Evolutionary conservation across 2,797 vertebrate genomes (phyloP).

Genomic region (Syndactyla subalaris): DNA sequence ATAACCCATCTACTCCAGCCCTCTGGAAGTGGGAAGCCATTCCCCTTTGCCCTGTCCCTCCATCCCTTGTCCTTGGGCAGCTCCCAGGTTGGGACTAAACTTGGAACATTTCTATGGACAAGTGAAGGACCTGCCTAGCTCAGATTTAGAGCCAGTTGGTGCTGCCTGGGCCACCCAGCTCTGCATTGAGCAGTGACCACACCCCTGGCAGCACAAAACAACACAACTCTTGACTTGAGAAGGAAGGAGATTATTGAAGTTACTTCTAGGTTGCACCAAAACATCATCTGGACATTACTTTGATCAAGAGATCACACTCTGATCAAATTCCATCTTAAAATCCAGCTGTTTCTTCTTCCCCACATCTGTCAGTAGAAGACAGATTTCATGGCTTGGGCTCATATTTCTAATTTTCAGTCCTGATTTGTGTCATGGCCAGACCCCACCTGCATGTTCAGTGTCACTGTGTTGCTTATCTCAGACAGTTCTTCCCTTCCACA

Average conservation of each 20-base stretch:
- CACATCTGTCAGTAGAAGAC: neutral
- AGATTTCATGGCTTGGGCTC: neutral
- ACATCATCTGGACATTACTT: too few species aligned
- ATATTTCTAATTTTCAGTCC: neutral
- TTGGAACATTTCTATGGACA: too few species aligned
- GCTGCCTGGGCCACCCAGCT: neutral
- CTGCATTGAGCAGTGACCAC: neutral
- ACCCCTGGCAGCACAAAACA: neutral
- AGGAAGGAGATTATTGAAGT: neutral
- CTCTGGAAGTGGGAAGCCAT: neutral
- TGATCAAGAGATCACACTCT: neutral
- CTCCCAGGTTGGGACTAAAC: too few species aligned
- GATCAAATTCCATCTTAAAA: neutral
- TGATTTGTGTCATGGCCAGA: neutral
- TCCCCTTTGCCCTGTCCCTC: neutral
- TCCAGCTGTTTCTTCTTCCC: neutral
- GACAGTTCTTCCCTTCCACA: neutral
- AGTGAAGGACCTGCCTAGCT: neutral
- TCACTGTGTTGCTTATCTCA: neutral
- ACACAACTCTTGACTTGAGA: neutral
- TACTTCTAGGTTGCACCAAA: neutral
- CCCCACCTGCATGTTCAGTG: neutral
- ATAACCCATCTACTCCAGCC: fast-evolving
- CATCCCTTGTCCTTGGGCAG: neutral
- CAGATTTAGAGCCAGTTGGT: neutral